A percentile compares a stretch with the other conserved stretches of the same genome.
Conservation (phyloP, 2,797 vertebrate genomes). For the Synanceia verrucosa region DNA sequence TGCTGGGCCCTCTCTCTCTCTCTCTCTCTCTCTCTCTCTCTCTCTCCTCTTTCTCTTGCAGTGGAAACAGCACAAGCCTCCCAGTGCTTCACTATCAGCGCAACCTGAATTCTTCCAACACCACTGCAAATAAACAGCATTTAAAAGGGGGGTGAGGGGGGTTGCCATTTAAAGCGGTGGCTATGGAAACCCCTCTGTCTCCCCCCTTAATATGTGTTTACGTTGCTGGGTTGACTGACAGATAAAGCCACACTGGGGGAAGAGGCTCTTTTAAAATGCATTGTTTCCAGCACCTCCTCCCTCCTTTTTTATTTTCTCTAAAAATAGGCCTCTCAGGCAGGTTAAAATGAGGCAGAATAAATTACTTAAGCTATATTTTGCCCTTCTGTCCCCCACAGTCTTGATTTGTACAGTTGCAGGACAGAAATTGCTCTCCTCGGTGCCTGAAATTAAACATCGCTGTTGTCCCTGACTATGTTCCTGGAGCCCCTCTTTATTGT, state of each 20-base stretch:
- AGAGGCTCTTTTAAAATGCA: slow-evolving; percentile 71
- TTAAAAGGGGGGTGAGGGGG: slow-evolving; percentile 1
- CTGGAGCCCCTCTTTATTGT: slow-evolving; percentile 63
- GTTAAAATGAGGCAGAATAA: slow-evolving; percentile 66
- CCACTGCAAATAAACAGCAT: slow-evolving; percentile 67
- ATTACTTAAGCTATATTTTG: slow-evolving; percentile 63
- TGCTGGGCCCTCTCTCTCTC: slow-evolving; percentile 57
- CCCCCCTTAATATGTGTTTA: slow-evolving; percentile 69
- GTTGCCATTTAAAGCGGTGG: slow-evolving; percentile 65
- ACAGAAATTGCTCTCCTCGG: slow-evolving; percentile 55
- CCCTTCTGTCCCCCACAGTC: slow-evolving; percentile 32
- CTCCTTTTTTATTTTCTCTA: slow-evolving; percentile 59
- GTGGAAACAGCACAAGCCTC: slow-evolving; percentile 59
- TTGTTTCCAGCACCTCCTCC: slow-evolving; percentile 71
- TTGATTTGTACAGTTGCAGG: slow-evolving; percentile 55
- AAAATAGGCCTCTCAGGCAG: slow-evolving; percentile 68
- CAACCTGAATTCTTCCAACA: slow-evolving; percentile 58
- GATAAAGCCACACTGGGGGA: slow-evolving; percentile 71
- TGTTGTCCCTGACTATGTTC: slow-evolving; percentile 64
- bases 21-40: slow-evolving; percentile 58
- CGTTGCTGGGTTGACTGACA: slow-evolving; percentile 71
- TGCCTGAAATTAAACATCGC: slow-evolving; percentile 61
- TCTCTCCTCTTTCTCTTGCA: slow-evolving; percentile 60
- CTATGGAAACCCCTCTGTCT: slow-evolving; percentile 71
- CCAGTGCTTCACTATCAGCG: slow-evolving; percentile 43